A percentile compares a stretch with the other conserved stretches of the same genome.
These are phyloP conservation scores for Mylabris phalerata DNA, from an alignment of 1,140 invertebrate species.

Conservation along the genomic window DNA sequence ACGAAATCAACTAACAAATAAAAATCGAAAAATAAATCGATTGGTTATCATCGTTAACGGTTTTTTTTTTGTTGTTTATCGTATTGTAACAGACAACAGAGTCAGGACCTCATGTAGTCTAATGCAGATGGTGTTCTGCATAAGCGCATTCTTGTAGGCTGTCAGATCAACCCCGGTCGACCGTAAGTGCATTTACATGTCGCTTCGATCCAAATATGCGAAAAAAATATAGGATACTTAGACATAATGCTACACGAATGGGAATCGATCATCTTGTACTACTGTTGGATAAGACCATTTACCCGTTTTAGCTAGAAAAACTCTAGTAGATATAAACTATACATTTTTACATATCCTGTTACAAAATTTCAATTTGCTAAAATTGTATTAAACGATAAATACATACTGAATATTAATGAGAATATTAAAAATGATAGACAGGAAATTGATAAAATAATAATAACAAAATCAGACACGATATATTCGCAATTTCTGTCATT, in stretches of 20 bases:
- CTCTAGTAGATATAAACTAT: not conserved
- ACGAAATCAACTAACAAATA: no score
- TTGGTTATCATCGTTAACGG: no score
- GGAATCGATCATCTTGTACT: slow-evolving; percentile 37
- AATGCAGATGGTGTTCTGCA: slow-evolving; percentile 36
- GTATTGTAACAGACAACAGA: not conserved
- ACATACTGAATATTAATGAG: no score
- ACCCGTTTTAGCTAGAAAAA: slow-evolving; percentile 16
- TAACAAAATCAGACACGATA: no score
- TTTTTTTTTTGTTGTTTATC: no score
- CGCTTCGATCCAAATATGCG: slow-evolving; percentile 36
- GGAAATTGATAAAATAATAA: no score
- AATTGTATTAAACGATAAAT: no score
- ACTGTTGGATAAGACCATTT: slow-evolving; percentile 23
- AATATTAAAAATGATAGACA: no score
- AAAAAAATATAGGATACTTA: slow-evolving; percentile 32
- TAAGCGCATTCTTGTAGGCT: slow-evolving; percentile 41
- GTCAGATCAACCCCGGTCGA: slow-evolving; percentile 32
- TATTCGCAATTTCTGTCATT: slow-evolving; percentile 14
- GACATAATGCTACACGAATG: slow-evolving; percentile 37
- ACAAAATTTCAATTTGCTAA: no score
- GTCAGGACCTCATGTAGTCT: slow-evolving; percentile 20
- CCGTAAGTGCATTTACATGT: slow-evolving; percentile 40
- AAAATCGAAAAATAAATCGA: no score
- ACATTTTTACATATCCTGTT: no score